Base-by-base conservation (phyloP, 1,140 invertebrate genomes). In the Lamellibrachia luymesi region DNA sequence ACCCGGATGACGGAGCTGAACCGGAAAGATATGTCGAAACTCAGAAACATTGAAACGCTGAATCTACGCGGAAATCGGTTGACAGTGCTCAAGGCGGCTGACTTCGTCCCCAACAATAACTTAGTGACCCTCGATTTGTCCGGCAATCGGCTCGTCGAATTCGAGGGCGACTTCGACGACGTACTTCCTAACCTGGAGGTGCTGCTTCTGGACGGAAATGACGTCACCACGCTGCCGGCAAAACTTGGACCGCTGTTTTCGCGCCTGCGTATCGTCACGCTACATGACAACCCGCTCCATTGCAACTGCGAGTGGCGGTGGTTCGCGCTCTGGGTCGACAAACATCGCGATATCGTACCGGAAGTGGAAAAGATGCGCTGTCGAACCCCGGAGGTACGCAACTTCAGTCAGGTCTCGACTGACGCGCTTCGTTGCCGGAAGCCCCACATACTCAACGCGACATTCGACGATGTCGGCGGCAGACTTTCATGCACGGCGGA, bases 151-250 rank as follows among this genome's bases (percentile, higher is more conserved):
- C 93, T 94, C 51, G 7, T 27, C 27, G 80, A 22, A 27, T 91
- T 94, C 90, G 92, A 93, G 56, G 94, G 94, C 2, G 93, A 94
- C 51, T 93, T 93, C 64, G 94, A 93, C 56, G 93, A 93, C 64
- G 93, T 93, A 92, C 90, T 94, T 10, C 92, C 93, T 0, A 50
- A 92, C 38, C 90, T 94, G 49, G 51, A 92, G n/a, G 90, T 90
- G 0, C 90, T 94, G 51, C 92, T 92, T 51, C 91, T 94, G 52
- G 56, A 92, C n/a, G 92, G 94, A 64, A 94, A 94, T 89, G 50
- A 93, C 56, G 92, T 94, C 94, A 27, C 93, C 51, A 93, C 93
- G 17, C 50, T 93, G 5, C 93, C 93, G 5, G 93, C 6, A n/a
- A 51, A 13, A 2, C 5, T 92, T 25, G 51, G 49, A 50, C 93